Base-by-base conservation (phyloP, 2,888 invertebrate genomes). In the Drosophila planitibia region DNA sequence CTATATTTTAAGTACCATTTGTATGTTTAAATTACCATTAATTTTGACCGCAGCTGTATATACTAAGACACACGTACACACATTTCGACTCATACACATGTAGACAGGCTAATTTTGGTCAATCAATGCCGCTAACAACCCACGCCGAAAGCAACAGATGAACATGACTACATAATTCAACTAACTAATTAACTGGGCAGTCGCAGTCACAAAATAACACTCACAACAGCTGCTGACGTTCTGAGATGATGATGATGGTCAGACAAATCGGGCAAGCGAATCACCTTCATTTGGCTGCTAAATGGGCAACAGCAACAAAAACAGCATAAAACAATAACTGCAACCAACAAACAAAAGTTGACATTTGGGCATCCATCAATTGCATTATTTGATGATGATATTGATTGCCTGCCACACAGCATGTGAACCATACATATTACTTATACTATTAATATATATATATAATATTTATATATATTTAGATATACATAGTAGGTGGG, bases 41-140 rank as follows among this genome's bases (percentile, higher is more conserved):
- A 16, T 25, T 47, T 47, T 25, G 4, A 22, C 22, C 44, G 12
- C 12, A 44, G 44, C 6, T 44, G 22, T 41, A 54, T 14, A 53
- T 12, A 60, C 19, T 16, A 25, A 25, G 25, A 63, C 10, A 58
- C 35, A 47, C 51, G 35, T 14, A 32, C 35, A 35, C 30, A 35
- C 4, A 47, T 12, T 33, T 33, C 32, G 32, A 44, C 30, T 51
- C 28, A 28, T 28, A 28, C 28, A 28, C 28, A 28, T 28, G 28
- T 28, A 28, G 28, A 28, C 33, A 57, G 19, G 76, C 83, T 85
- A 76, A 81, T 87, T 85, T 87, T 86, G 87, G 85, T 87, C 85
- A 85, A 87, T 87, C 87, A 86, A 87, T 85, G 85, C 71, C 82
- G 83, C 76, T 69, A 73, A 64, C 80, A 82, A 65, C 85, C 85